These are phyloP conservation scores for Euborellia annulipes DNA, from an alignment of 1,140 invertebrate genomes.

Conservation along the genomic window DNA sequence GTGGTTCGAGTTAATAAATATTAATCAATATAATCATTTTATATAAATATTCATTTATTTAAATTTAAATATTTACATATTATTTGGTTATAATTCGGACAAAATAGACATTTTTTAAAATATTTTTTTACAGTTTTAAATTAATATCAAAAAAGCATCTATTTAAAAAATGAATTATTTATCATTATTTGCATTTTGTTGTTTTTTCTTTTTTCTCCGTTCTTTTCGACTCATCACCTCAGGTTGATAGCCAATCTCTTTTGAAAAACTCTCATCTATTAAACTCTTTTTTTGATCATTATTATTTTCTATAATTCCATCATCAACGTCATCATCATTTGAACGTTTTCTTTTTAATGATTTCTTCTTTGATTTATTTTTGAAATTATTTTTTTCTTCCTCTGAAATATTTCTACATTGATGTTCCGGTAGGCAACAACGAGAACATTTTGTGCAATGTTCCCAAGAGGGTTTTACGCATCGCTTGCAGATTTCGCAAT, in stretches of 20 bases:
- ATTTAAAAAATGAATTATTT: too few relatives aligned
- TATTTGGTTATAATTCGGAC: too few relatives aligned
- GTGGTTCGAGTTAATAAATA: too few relatives aligned
- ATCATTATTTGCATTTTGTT: not conserved
- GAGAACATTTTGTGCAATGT: constrained; percentile 55
- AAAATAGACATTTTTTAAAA: too few relatives aligned
- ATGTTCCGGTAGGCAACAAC: constrained; percentile 46
- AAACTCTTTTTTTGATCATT: constrained; percentile 18
- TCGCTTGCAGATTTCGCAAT: constrained; percentile 55
- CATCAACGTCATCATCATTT: constrained; percentile 3
- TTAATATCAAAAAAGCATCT: too few relatives aligned
- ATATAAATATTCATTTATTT: too few relatives aligned
- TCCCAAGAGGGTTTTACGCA: constrained; percentile 71
- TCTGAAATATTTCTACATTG: constrained; percentile 33
- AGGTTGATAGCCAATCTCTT: constrained; percentile 15
- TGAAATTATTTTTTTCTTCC: constrained; percentile 12
- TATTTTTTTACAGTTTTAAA: too few relatives aligned
- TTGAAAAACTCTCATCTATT: constrained; percentile 19
- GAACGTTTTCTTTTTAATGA: not conserved
- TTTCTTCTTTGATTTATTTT: constrained; percentile 8
- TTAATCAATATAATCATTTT: too few relatives aligned
- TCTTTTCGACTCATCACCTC: not conserved
- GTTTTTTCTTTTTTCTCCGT: not conserved
- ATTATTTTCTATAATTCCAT: constrained; percentile 3
- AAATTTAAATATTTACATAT: too few relatives aligned